Conservation (phyloP, 2,797 vertebrate species). For the Coranthus polyacanthus region DNA sequence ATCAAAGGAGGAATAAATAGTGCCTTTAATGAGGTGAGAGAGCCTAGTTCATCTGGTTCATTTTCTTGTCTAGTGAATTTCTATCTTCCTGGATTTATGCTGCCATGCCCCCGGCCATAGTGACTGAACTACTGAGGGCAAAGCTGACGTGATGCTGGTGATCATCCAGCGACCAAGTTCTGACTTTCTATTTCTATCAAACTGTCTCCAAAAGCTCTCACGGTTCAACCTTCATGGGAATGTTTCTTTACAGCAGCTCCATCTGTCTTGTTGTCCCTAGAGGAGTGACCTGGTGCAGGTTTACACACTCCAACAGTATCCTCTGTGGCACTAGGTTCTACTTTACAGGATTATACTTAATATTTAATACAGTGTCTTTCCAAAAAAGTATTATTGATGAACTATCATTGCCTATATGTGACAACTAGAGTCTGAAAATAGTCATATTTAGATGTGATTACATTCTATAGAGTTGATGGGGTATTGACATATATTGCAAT, state of each 20-base stretch:
- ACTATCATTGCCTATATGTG: slow-evolving; percentile 48
- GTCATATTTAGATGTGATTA: slow-evolving; percentile 58
- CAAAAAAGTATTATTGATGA: slow-evolving; percentile 32
- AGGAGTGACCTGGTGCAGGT: slow-evolving; percentile 15
- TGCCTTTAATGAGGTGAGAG: slow-evolving; percentile 73
- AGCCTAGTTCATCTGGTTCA: slow-evolving; percentile 31
- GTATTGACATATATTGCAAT: slow-evolving; percentile 84
- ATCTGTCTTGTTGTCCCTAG: not conserved
- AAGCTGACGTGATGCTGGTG: slow-evolving; percentile 31
- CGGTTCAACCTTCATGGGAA: slow-evolving; percentile 1
- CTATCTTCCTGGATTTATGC: slow-evolving; percentile 38
- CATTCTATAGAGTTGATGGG: slow-evolving; percentile 72
- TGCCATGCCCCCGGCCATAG: slow-evolving; percentile 22
- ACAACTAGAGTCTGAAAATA: slow-evolving; percentile 49
- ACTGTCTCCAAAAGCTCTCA: not conserved
- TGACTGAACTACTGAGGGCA: slow-evolving; percentile 26
- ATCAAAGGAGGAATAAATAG: slow-evolving; percentile 83
- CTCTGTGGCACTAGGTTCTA: slow-evolving; percentile 29
- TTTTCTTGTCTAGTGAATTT: slow-evolving; percentile 14
- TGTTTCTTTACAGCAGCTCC: not conserved
- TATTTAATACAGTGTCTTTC: slow-evolving; percentile 47
- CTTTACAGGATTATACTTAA: slow-evolving; percentile 48
- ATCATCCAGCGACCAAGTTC: slow-evolving; percentile 6
- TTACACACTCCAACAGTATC: slow-evolving; percentile 18
- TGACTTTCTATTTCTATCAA: slow-evolving; percentile 3